Evolutionary conservation across 2,888 invertebrate species (phyloP).

Genomic region (Leptopterna dolabrata): DNA sequence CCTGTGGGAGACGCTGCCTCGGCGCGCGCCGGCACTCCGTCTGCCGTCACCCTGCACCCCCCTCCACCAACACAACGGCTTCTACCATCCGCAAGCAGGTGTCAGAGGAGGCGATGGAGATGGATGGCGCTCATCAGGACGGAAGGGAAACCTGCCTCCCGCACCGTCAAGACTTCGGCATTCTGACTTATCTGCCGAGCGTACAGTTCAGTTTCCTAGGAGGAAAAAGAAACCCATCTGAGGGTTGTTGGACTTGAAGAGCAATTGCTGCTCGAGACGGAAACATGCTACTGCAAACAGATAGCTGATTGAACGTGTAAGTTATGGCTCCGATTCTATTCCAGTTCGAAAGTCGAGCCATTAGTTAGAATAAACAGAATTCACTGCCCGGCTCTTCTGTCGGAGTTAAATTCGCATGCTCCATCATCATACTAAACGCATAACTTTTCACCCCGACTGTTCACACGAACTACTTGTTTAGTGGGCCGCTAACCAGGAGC

Average conservation of each 20-base stretch:
- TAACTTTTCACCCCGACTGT: too few species aligned
- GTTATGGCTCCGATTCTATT: too few species aligned
- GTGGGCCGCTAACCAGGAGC: too few species aligned
- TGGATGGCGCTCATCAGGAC: conserved; percentile 17
- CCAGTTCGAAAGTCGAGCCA: too few species aligned
- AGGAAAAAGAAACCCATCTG: neutral
- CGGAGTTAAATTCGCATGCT: too few species aligned
- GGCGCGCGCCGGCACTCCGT: neutral
- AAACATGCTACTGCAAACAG: too few species aligned
- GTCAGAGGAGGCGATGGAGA: conserved; percentile 31
- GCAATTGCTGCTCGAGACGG: too few species aligned
- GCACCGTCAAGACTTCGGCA: neutral
- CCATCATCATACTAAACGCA: too few species aligned
- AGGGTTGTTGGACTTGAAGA: neutral
- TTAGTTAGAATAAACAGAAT: too few species aligned
- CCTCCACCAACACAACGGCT: neutral
- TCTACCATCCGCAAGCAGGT: neutral
- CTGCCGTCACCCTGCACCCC: neutral
- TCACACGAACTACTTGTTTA: too few species aligned
- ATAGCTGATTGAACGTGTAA: too few species aligned
- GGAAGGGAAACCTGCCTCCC: neutral
- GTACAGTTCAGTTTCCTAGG: neutral
- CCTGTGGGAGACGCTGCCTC: neutral
- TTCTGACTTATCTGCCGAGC: neutral
- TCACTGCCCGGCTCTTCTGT: too few species aligned